These are phyloP conservation scores for Yoshiicerus persimilis DNA, from an alignment of 1,140 invertebrate genomes.

Conservation along the genomic window DNA sequence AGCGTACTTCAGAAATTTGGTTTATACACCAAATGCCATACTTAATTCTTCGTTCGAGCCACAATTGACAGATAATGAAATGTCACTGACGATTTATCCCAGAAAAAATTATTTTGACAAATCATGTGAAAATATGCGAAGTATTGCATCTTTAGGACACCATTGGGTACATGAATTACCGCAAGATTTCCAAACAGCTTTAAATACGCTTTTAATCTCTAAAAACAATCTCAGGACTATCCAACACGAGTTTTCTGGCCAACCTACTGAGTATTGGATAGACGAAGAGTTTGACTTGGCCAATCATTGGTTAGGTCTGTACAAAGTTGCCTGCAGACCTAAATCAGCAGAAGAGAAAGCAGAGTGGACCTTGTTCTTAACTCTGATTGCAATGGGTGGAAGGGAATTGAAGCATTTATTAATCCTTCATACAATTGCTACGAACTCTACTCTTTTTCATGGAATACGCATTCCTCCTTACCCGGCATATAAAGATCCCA, in stretches of 20 bases:
- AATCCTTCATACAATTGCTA: background rate
- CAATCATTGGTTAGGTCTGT: background rate
- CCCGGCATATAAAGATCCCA: background rate
- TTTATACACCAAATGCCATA: background rate
- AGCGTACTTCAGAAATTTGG: background rate
- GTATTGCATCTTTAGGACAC: background rate
- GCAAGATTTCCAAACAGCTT: background rate
- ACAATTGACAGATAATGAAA: background rate
- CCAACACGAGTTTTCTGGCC: too few species aligned
- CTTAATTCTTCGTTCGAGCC: background rate
- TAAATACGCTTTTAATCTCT: too few species aligned
- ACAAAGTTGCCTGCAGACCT: background rate
- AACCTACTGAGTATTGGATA: too few species aligned
- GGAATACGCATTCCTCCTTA: background rate
- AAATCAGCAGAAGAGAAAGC: background rate
- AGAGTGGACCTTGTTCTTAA: background rate
- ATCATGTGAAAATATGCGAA: background rate
- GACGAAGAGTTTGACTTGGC: background rate
- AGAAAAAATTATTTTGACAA: background rate
- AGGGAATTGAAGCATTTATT: background rate
- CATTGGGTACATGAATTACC: background rate
- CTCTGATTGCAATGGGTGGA: background rate
- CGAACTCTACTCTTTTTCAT: background rate
- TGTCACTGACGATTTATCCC: too few species aligned
- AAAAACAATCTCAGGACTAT: too few species aligned